These are phyloP conservation scores for Halocynthia roretzi DNA, from an alignment of 23 tunicate genomes.

Conservation along the genomic window DNA sequence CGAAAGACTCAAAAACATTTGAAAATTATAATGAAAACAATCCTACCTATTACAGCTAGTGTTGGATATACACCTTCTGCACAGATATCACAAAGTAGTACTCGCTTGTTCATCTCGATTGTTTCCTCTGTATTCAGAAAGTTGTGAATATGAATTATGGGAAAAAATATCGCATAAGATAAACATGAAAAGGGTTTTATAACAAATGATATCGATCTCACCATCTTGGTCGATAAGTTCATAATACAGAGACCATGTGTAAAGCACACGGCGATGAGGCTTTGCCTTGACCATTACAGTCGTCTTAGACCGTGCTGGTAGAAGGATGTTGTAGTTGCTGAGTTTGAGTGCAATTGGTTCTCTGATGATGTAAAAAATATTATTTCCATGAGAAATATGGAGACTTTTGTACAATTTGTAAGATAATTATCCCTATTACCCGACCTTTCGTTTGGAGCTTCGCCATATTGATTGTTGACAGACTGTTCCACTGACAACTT, in stretches of 20 bases:
- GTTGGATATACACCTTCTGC: slow-evolving; percentile 94
- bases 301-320: slow-evolving; percentile 57
- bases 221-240: slow-evolving; percentile 47
- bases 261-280: slow-evolving; percentile 54
- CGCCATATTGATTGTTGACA: slow-evolving; percentile 71
- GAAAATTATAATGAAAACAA: not conserved
- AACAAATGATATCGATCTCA: not conserved
- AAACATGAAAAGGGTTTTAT: too few relatives aligned
- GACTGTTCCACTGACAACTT: slow-evolving; percentile 48
- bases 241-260: slow-evolving; percentile 68
- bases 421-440: not conserved
- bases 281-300: slow-evolving; percentile 27
- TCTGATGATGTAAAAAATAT: slow-evolving; percentile 19
- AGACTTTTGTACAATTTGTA: not conserved
- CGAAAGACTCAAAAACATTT: too few relatives aligned
- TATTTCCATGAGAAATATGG: not conserved
- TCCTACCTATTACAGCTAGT: slow-evolving; percentile 58
- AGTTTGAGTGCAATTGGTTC: slow-evolving; percentile 66
- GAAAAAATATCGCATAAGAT: too few relatives aligned
- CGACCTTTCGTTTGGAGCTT: slow-evolving; percentile 56
- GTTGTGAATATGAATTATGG: not conserved
- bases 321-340: slow-evolving; percentile 19
- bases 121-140: slow-evolving; percentile 1
- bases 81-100: slow-evolving; percentile 41
- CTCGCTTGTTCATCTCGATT: slow-evolving; percentile 5